Evolutionary conservation across 2,113 vertebrate species (phyloP), one percentile per base, ranked within the genome.

Genomic region (Saimiri boliviensis): DNA sequence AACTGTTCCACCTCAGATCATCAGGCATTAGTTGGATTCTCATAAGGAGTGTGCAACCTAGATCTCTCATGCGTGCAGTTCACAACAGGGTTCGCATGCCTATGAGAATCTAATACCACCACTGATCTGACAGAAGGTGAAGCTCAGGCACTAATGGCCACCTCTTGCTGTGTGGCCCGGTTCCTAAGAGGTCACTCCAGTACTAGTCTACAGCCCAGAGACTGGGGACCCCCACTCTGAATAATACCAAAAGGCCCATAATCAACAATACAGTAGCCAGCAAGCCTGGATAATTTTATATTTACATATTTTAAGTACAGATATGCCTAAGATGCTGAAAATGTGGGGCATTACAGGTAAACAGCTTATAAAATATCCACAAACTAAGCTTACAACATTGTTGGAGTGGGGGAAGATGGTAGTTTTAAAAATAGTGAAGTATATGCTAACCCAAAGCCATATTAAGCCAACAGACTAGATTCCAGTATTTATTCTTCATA

Each of bases 401-500:
- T 4, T 49, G 45, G n/a, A 85, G 42, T 68, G 9, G 23, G 37
- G 19, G 45, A 86, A 54, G 4, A 23, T 3, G 23, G 8, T 11
- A 20, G 13, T 91, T 86, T 96, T 60, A 84, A 52, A 87, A 89
- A 94, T 1, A 81, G 7, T 25, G 1, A 97, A 80, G 42, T 76
- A 49, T 70, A 47, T n/a, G 58, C 32, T 86, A 73, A 74, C 30
- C 19, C 49, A 20, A 91, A 86, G n/a, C 54, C 45, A 10, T 84
- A 58, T 85, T 90, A 96, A 84, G 14, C 13, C 6, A 25, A 94
- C 20, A 93, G 14, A 19, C 4, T 74, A 70, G 56, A 91, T 32
- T 90, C 40, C 19, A 89, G 37, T 88, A 85, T 94, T 96, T 97
- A 94, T 47, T 91, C 91, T 96, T 86, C 52, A n/a, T 35, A 91